Evolutionary conservation across 2,797 vertebrate genomes (phyloP).

Genomic region (Lerista edwardsae): DNA sequence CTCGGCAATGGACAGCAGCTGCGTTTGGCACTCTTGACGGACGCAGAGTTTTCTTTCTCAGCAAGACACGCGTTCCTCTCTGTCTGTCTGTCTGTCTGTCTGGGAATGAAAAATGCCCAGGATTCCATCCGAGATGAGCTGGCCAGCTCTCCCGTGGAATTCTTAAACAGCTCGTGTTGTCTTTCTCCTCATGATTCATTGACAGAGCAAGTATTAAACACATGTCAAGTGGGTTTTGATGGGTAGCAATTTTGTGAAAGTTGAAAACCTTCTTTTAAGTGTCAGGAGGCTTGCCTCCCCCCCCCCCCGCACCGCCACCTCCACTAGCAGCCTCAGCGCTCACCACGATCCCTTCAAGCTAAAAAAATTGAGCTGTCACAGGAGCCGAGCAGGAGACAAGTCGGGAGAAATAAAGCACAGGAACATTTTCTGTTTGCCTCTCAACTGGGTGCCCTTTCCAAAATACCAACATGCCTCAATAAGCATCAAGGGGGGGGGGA

Average conservation of each 20-base stretch:
- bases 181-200: not conserved
- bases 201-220: not conserved
- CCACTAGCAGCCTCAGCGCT: not conserved
- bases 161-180: not conserved
- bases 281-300: not conserved
- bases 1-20: not conserved
- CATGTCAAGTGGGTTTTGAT: slow-evolving; percentile 3
- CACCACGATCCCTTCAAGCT: not conserved
- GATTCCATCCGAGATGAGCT: not conserved
- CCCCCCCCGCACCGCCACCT: not conserved
- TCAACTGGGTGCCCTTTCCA: not conserved
- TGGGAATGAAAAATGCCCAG: not conserved
- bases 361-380: not conserved
- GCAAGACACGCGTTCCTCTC: not conserved
- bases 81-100: not conserved
- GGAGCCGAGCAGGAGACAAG: not conserved
- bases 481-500: not conserved
- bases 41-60: not conserved
- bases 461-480: not conserved
- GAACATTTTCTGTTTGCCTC: not conserved
- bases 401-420: not conserved
- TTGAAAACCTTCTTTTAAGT: slow-evolving; percentile 6
- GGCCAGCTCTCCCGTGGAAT: not conserved
- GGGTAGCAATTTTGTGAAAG: slow-evolving; percentile 8
- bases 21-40: not conserved